A percentile compares a stretch with the other conserved stretches of the same genome.
phyloP scores from a whole-genome alignment of 2,888 invertebrate species.

The Mellilla xanthometata region DNA sequence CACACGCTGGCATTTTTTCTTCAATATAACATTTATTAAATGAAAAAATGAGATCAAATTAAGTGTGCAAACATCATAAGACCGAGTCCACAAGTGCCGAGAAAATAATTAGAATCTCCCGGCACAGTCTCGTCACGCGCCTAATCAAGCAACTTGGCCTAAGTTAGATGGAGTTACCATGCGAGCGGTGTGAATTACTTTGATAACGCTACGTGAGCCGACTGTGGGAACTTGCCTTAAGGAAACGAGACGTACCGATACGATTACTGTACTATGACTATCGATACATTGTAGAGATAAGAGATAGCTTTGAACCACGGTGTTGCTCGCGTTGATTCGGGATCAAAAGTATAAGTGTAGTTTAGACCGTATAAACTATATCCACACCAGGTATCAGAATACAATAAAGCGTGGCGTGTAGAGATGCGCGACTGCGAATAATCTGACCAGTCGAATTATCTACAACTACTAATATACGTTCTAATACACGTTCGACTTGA shows the following conservation, averaged over 20 bases:
- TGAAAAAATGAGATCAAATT: too few relatives aligned
- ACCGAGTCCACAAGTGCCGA: conserved; percentile 23
- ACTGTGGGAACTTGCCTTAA: conserved; percentile 50
- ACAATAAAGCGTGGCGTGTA: too few relatives aligned
- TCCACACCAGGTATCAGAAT: too few relatives aligned
- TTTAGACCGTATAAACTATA: too few relatives aligned
- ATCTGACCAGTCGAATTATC: too few relatives aligned
- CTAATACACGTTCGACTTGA: too few relatives aligned
- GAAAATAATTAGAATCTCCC: conserved; percentile 45
- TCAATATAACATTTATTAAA: too few relatives aligned
- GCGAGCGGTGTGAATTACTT: conserved; percentile 65
- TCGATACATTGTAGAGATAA: neutral
- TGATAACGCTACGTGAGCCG: conserved; percentile 64
- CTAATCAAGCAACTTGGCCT: conserved; percentile 67
- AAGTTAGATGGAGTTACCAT: conserved; percentile 68
- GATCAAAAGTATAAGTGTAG: too few relatives aligned
- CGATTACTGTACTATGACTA: neutral
- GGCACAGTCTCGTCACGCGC: conserved; percentile 59
- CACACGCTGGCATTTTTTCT: too few relatives aligned
- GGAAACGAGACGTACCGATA: conserved; percentile 31
- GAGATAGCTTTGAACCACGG: neutral
- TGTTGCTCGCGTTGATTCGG: too few relatives aligned
- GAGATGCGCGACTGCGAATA: too few relatives aligned
- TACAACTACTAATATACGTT: too few relatives aligned
- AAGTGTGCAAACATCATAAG: conserved; percentile 17